Conservation (phyloP, 2,888 invertebrate species). For the Peribatodes rhomboidaria region DNA sequence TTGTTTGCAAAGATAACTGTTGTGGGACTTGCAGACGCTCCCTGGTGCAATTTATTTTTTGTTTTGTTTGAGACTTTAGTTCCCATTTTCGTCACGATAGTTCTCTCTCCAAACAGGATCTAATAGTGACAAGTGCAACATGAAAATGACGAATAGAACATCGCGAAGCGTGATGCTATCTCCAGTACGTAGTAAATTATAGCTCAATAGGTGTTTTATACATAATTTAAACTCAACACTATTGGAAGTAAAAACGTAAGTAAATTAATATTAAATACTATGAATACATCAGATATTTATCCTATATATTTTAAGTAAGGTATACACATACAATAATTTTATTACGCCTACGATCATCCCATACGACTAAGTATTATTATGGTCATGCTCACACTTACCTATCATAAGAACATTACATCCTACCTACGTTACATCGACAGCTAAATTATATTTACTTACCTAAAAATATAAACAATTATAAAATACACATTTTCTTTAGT, state of each 20-base stretch:
- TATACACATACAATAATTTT: background rate
- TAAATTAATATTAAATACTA: constrained; percentile 20
- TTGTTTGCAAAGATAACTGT: no score
- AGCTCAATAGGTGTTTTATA: background rate
- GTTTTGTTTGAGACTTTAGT: no score
- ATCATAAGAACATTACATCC: constrained; percentile 29
- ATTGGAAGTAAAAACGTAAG: background rate
- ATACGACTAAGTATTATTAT: background rate
- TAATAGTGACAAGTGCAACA: no score
- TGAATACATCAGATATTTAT: constrained; percentile 5
- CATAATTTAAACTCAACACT: no score
- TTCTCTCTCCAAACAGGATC: no score
- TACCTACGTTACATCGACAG: constrained; percentile 33
- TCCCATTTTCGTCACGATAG: no score
- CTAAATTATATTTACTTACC: constrained; percentile 27
- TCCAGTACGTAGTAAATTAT: no score
- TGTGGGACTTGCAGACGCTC: no score
- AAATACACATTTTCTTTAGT: constrained; percentile 57
- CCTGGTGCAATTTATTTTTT: no score
- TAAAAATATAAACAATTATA: constrained; percentile 48
- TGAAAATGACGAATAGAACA: no score
- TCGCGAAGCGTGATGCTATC: no score
- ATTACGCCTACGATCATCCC: background rate
- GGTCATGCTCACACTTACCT: constrained; percentile 7
- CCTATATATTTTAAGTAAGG: no score